A percentile compares a stretch with the other conserved stretches of the same genome.
Conservation (phyloP, 2,113 vertebrate species). For the Eurypyga helias region DNA sequence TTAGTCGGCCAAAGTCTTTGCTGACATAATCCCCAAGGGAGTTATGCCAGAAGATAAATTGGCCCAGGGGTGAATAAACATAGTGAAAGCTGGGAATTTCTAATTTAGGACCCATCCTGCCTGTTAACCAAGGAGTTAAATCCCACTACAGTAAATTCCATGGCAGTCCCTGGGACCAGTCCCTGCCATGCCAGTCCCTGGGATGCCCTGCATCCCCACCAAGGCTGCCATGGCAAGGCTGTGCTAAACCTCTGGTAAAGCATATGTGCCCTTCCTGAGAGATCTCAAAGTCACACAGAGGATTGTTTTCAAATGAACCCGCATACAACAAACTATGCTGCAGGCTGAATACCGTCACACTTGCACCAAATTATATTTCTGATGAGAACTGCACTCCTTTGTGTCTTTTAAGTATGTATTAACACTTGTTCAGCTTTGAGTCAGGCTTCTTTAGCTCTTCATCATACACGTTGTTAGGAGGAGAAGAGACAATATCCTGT, state of each 20-base stretch:
- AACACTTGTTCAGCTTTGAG: neutral
- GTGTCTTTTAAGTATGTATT: neutral
- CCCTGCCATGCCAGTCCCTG: neutral
- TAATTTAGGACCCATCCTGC: neutral
- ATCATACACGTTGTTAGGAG: fast-evolving
- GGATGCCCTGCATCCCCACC: neutral
- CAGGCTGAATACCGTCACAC: no score
- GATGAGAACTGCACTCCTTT: neutral
- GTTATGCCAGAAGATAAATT: neutral
- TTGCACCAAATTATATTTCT: no score
- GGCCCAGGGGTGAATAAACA: neutral
- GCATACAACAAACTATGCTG: no score
- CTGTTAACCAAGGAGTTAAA: neutral
- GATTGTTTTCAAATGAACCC: no score
- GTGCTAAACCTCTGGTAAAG: no score
- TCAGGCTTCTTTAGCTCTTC: neutral
- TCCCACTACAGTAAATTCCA: neutral
- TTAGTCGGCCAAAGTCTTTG: neutral
- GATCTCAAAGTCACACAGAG: no score
- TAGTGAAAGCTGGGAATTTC: neutral
- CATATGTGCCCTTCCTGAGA: no score
- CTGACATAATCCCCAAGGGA: neutral
- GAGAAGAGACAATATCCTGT: neutral
- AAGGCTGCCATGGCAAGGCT: no score
- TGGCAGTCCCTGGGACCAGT: neutral